Conservation (phyloP, 2,888 invertebrate genomes). For the Chrysopilus asiliformis region DNA sequence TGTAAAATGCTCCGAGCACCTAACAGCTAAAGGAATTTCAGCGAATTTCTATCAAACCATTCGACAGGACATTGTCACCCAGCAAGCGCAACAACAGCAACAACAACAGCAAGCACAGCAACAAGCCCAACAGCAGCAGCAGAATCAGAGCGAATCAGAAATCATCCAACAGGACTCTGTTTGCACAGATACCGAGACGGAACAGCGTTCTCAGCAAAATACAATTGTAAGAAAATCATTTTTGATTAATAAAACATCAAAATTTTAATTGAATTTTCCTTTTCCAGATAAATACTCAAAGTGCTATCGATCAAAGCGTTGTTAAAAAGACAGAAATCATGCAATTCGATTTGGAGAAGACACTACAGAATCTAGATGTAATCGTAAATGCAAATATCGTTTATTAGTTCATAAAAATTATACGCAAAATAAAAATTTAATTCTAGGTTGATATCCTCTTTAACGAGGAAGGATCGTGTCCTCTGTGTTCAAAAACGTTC, state of each 20-base stretch:
- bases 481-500: slow-evolving; percentile 36
- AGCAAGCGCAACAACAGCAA: slow-evolving; percentile 18
- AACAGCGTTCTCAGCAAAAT: too few relatives aligned
- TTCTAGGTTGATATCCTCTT: slow-evolving; percentile 35
- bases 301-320: slow-evolving; percentile 20
- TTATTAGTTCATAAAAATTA: slow-evolving; percentile 11
- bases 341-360: slow-evolving; percentile 30
- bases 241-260: background rate
- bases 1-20: slow-evolving; percentile 36
- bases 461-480: slow-evolving; percentile 37
- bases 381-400: slow-evolving; percentile 20
- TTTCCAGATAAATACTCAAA: too few relatives aligned
- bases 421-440: background rate
- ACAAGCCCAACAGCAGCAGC: background rate
- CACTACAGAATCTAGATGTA: slow-evolving; percentile 30
- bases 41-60: slow-evolving; percentile 30
- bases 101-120: slow-evolving; percentile 18
- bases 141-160: too few relatives aligned
- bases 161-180: too few relatives aligned
- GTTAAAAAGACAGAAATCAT: slow-evolving; percentile 18
- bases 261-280: background rate
- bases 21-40: slow-evolving; percentile 28
- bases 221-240: background rate
- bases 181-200: too few relatives aligned
- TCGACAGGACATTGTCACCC: slow-evolving; percentile 20